Evolutionary conservation across 2,113 vertebrate genomes (phyloP).

Genomic region (Anolis carolinensis): DNA sequence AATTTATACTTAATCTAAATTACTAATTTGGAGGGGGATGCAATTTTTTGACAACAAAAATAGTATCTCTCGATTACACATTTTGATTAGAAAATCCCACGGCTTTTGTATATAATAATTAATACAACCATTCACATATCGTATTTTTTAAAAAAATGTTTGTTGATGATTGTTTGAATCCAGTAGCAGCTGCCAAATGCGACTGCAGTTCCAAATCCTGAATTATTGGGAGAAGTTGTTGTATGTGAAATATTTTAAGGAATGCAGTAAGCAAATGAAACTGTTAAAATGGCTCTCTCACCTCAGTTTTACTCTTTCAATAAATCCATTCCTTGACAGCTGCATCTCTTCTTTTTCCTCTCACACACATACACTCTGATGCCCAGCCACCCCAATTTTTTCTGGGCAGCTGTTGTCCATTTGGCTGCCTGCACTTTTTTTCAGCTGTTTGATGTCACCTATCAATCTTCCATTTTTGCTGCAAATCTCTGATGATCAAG

Average conservation of each 20-base stretch:
- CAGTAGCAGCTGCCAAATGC: no score
- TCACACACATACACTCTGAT: background rate
- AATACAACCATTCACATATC: no score
- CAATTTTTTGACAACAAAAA: no score
- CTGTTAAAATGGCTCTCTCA: constrained; percentile 55
- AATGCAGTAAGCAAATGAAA: background rate
- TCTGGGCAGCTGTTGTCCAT: constrained; percentile 74
- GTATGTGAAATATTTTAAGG: constrained; percentile 57
- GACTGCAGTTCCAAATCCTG: background rate
- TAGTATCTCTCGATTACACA: no score
- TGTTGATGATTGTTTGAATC: no score
- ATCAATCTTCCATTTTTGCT: constrained; percentile 79
- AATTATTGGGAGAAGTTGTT: constrained; percentile 61
- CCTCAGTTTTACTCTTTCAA: constrained; percentile 25
- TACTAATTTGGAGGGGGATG: no score
- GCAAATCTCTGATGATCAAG: constrained; percentile 79
- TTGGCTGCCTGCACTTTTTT: constrained; percentile 58
- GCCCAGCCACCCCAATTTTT: constrained; percentile 17
- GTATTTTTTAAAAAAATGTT: no score
- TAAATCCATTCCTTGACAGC: constrained; percentile 19
- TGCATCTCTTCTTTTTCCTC: constrained; percentile 14
- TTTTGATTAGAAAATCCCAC: no score
- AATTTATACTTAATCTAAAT: no score
- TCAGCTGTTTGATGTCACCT: constrained; percentile 81
- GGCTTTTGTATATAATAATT: no score